Evolutionary conservation across 1,140 invertebrate species (phyloP).

Genomic region (Lordiphosa stackelbergi): DNA sequence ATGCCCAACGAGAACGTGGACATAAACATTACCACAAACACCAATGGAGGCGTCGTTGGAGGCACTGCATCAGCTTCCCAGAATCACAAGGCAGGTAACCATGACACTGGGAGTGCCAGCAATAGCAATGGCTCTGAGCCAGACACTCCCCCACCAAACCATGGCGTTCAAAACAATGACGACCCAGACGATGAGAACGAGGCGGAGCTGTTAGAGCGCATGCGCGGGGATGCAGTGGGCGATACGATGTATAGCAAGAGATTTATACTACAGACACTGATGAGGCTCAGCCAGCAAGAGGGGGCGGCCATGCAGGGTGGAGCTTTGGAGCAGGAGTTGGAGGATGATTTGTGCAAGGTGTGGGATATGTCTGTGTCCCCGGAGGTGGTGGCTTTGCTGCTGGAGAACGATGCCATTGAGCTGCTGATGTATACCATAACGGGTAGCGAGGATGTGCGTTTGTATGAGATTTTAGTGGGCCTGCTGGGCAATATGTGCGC

Average conservation of each 20-base stretch:
- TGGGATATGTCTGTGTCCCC: slow-evolving; percentile 88
- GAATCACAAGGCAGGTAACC: slow-evolving; percentile 10
- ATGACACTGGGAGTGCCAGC: slow-evolving; percentile 19
- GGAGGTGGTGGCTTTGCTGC: slow-evolving; percentile 83
- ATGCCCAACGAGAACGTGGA: slow-evolving; percentile 36
- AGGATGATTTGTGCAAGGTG: slow-evolving; percentile 84
- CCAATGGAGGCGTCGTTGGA: neutral
- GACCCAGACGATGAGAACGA: slow-evolving; percentile 38
- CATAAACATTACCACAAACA: slow-evolving; percentile 4
- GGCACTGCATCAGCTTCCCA: slow-evolving; percentile 1
- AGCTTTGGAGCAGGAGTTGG: slow-evolving; percentile 78
- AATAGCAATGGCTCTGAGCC: slow-evolving; percentile 19
- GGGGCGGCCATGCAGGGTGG: slow-evolving; percentile 28
- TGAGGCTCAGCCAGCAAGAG: slow-evolving; percentile 77
- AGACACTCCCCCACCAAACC: slow-evolving; percentile 35
- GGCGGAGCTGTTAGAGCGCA: slow-evolving; percentile 73
- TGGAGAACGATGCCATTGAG: slow-evolving; percentile 82
- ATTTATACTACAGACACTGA: slow-evolving; percentile 84
- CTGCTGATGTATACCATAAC: slow-evolving; percentile 78
- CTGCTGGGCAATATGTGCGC: slow-evolving; percentile 85
- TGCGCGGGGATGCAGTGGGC: slow-evolving; percentile 85
- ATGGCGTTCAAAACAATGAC: slow-evolving; percentile 26
- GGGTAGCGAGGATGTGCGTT: slow-evolving; percentile 78
- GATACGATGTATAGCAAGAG: slow-evolving; percentile 86
- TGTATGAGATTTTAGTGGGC: slow-evolving; percentile 85